phyloP scores from a whole-genome alignment of 1,140 invertebrate genomes.

The Panulirus ornatus region DNA sequence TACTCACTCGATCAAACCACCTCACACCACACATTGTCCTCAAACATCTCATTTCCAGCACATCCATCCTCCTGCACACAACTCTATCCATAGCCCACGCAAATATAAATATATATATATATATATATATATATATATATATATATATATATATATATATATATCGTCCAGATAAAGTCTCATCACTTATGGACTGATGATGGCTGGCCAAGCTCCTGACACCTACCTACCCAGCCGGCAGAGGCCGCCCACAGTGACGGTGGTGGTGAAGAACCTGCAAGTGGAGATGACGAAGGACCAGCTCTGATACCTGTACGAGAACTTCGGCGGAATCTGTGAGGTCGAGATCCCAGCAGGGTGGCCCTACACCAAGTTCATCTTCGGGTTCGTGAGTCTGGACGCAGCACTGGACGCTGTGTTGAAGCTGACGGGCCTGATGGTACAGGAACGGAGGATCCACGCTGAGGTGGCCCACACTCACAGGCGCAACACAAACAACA shows the following conservation, averaged over 20 bases:
- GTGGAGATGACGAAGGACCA: slow-evolving; percentile 3
- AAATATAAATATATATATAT: too few relatives aligned
- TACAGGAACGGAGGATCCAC: not conserved
- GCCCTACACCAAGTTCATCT: slow-evolving; percentile 35
- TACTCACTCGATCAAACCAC: too few relatives aligned
- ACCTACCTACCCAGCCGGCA: too few relatives aligned
- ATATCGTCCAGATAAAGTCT: too few relatives aligned
- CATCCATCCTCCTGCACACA: too few relatives aligned
- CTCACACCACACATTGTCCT: too few relatives aligned
- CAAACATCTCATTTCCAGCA: too few relatives aligned
- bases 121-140: too few relatives aligned
- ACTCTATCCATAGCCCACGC: too few relatives aligned
- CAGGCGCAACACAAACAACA: slow-evolving; percentile 49
- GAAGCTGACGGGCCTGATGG: slow-evolving; percentile 15
- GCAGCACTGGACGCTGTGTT: slow-evolving; percentile 18
- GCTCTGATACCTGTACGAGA: slow-evolving; percentile 25
- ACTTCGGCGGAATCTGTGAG: slow-evolving; percentile 11
- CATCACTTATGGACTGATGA: too few relatives aligned
- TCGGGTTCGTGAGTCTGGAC: slow-evolving; percentile 45
- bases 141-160: too few relatives aligned
- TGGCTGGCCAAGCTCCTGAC: too few relatives aligned
- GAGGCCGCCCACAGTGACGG: slow-evolving; percentile 51
- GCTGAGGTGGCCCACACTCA: slow-evolving; percentile 34
- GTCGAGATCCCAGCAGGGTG: slow-evolving; percentile 36
- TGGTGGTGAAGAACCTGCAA: slow-evolving; percentile 49